phyloP scores from a whole-genome alignment of 2,888 invertebrate genomes.

The Fragum sueziense region DNA sequence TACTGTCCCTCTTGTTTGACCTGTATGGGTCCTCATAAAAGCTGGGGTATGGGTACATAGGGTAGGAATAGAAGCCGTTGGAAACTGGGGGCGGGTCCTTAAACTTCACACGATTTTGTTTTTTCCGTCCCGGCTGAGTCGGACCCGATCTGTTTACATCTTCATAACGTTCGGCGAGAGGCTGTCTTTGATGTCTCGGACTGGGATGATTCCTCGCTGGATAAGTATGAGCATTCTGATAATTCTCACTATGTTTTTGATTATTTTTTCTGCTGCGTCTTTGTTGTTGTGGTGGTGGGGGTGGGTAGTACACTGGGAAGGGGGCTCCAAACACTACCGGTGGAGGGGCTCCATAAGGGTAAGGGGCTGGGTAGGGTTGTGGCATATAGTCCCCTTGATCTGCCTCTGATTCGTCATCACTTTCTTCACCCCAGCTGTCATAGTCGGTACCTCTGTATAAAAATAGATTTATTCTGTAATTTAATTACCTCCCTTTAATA shows the following conservation, averaged over 20 bases:
- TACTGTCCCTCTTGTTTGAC: constrained; percentile 50
- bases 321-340: constrained; percentile 72
- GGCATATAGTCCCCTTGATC: constrained; percentile 67
- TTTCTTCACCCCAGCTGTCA: constrained; percentile 77
- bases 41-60: constrained; percentile 40
- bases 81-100: constrained; percentile 31
- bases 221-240: constrained; percentile 6
- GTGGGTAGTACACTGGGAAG: constrained; percentile 74
- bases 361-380: constrained; percentile 56
- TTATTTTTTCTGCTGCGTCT: constrained; percentile 13
- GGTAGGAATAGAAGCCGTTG: constrained; percentile 52
- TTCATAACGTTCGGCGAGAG: constrained; percentile 47
- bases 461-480: too few relatives aligned
- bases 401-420: constrained; percentile 66
- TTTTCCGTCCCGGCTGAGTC: constrained; percentile 42
- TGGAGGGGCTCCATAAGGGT: constrained; percentile 50
- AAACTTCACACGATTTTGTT: constrained; percentile 54
- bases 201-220: constrained; percentile 4
- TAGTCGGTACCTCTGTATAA: constrained; percentile 69
- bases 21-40: constrained; percentile 47
- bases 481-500: too few relatives aligned
- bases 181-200: constrained; percentile 22
- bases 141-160: constrained; percentile 52
- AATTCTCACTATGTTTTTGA: constrained; percentile 15
- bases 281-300: constrained; percentile 68